Conservation (phyloP, 1,140 invertebrate genomes). For the Leptopilina boulardi region DNA sequence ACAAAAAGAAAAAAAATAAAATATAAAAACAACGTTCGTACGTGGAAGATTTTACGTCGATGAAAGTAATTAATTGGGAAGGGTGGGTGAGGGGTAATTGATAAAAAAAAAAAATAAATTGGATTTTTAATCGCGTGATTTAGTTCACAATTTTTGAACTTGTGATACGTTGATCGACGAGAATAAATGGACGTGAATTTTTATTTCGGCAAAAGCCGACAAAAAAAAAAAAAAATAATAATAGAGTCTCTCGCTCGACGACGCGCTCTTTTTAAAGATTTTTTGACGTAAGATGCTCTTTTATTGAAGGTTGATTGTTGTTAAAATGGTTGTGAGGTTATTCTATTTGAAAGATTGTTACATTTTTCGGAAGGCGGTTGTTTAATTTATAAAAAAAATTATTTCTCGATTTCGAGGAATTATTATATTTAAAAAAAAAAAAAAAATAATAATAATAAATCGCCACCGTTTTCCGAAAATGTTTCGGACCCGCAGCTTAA, state of each 20-base stretch:
- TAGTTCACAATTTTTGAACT: slow-evolving; percentile 68
- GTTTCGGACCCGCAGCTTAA: slow-evolving; percentile 29
- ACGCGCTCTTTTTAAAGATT: slow-evolving; percentile 68
- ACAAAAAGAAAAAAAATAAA: not conserved
- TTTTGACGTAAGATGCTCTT: slow-evolving; percentile 68
- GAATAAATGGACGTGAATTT: slow-evolving; percentile 34
- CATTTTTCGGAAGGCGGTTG: slow-evolving; percentile 44
- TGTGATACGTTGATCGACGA: slow-evolving; percentile 68
- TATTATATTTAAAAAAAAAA: not conserved
- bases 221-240: slow-evolving; percentile 13
- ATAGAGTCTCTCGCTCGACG: slow-evolving; percentile 47
- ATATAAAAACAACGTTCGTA: not conserved
- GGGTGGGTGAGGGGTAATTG: not conserved
- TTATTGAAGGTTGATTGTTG: slow-evolving; percentile 75
- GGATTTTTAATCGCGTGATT: slow-evolving; percentile 35
- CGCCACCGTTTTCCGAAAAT: slow-evolving; percentile 23
- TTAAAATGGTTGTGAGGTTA: slow-evolving; percentile 76
- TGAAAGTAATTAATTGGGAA: slow-evolving; percentile 6
- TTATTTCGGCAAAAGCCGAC: slow-evolving; percentile 45
- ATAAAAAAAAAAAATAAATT: slow-evolving; percentile 3
- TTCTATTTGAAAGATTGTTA: slow-evolving; percentile 69
- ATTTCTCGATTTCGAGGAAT: not conserved
- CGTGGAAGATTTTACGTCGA: slow-evolving; percentile 12
- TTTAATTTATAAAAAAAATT: not conserved
- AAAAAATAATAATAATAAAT: not conserved